Base-by-base conservation (phyloP, 2,888 invertebrate species). In the Polyommatus iphigenia region DNA sequence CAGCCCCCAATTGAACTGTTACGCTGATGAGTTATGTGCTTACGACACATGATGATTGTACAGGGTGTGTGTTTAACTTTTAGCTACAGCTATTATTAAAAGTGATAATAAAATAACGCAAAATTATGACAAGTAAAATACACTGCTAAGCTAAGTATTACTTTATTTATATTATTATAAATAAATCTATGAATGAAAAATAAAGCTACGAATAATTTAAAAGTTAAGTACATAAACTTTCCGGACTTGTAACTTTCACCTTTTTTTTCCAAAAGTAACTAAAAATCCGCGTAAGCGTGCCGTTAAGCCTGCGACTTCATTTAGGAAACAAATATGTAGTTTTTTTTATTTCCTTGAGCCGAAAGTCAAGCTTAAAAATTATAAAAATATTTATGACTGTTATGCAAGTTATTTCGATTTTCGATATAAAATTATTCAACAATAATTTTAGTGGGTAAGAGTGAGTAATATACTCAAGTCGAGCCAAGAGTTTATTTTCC, bases 1-100 rank as follows among this genome's bases (percentile, higher is more conserved):
- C 83, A 84, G 87, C 89, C 93, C 91, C 87, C 91, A 90, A 91
- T 91, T 91, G 91, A 92, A 91, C 91, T 93, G 92, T 91, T 90
- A 89, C 90, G 84, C 82, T 85, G 86, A 89, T 93, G 93, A 94
- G 89, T 92, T 93, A 93, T 93, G 93, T 92, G 89, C 79, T 80
- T 81, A 79, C 78, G 78, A 59, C 71, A 59, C n/a, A 62, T 79
- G 57, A 76, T 54, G 46, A 46, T 10, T 46, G 46, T 88, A 90
- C 86, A 87, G 89, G 82, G 8, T 86, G 87, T 75, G 5, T 50
- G 15, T 75, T 50, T 15, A 20, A 13, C 4, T 3, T 67, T 32
- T 67, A 18, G 2, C 10, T 24, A 10, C 62, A 67, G 24, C 15
- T 29, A 67, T 10, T 29, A 62, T 13, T 62, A 32, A 32, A 32